A percentile compares a stretch with the other conserved stretches of the same genome.
phyloP scores from a whole-genome alignment of 2,797 vertebrate species.

The Alfaro cultratus region DNA sequence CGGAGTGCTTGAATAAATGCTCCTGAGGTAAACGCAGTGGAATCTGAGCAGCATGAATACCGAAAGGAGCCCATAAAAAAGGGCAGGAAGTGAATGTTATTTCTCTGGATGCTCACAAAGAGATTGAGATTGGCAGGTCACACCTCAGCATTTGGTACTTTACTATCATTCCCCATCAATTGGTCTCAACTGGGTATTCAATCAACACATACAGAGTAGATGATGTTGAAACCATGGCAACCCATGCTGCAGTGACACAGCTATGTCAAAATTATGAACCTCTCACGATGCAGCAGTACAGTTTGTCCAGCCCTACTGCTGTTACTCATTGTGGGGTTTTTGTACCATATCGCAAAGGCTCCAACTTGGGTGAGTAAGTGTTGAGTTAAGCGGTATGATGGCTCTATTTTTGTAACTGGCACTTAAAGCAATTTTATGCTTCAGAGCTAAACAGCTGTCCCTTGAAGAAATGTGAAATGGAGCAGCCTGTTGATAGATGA shows the following conservation, averaged over 20 bases:
- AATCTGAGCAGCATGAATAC: not conserved
- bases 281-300: not conserved
- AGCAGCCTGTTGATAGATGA: not conserved
- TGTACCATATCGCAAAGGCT: not conserved
- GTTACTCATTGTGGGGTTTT: not conserved
- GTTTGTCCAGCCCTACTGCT: not conserved
- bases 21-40: not conserved
- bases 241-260: not conserved
- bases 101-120: not conserved
- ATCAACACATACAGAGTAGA: not conserved
- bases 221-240: conserved; percentile 1
- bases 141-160: not conserved
- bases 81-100: not conserved
- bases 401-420: not conserved
- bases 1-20: not conserved
- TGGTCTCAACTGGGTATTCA: not conserved
- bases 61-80: not conserved
- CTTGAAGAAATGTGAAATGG: not conserved
- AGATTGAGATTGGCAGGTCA: not conserved
- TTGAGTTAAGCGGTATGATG: not conserved
- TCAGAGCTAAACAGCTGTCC: not conserved
- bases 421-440: not conserved
- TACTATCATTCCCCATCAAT: not conserved
- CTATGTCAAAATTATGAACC: not conserved
- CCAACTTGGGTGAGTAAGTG: not conserved